Evolutionary conservation across 2,797 vertebrate species (phyloP).

Genomic region (Falco novaeseelandiae): DNA sequence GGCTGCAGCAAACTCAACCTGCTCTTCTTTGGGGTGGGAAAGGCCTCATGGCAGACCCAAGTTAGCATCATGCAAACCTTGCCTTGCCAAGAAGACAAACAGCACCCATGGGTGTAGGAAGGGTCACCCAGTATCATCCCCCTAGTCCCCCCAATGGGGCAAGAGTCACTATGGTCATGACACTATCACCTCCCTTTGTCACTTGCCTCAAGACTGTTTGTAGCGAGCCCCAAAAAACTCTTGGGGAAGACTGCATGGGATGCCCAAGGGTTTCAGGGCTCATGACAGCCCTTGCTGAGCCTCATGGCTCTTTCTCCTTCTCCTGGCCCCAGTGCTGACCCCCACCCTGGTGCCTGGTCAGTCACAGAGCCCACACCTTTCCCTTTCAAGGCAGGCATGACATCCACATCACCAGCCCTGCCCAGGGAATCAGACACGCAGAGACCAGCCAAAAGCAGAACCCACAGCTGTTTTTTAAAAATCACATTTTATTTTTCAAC

Average conservation of each 20-base stretch:
- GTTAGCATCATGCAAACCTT: background rate
- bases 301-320: background rate
- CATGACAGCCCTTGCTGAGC: background rate
- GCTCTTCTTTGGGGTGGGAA: background rate
- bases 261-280: background rate
- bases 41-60: background rate
- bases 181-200: background rate
- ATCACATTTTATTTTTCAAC: constrained; percentile 2
- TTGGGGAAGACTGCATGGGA: background rate
- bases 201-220: background rate
- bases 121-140: background rate
- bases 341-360: background rate
- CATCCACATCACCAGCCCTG: fast-evolving
- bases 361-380: background rate
- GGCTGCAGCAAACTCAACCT: background rate
- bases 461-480: background rate
- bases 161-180: background rate
- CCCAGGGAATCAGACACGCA: background rate
- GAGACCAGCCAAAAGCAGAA: background rate
- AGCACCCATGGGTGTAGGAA: background rate
- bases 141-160: background rate
- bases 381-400: background rate
- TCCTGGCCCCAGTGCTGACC: background rate
- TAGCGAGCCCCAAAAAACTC: background rate
- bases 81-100: background rate